Evolutionary conservation across 2,797 vertebrate genomes (phyloP), one percentile per base, ranked within the genome.

Genomic region (Aeoliscus strigatus): DNA sequence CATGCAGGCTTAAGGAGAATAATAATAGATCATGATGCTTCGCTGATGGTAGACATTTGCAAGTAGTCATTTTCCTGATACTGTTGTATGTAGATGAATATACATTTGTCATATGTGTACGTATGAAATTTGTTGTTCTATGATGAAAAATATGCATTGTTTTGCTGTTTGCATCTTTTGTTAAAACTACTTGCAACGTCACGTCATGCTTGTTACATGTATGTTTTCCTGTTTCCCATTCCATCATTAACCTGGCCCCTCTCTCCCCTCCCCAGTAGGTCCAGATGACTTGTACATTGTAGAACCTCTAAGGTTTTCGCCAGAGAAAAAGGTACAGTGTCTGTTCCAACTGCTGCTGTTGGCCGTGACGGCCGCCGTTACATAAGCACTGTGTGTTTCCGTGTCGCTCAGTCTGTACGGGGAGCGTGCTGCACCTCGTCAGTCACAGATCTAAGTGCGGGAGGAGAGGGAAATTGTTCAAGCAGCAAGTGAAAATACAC

Each of bases 271-370:
- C 91, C 37, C 81, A 97, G 96, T 91, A 83, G 92, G 92, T 84
- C 88, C 93, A 65, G 93, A 92, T 89, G 95, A 96, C 84, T 90
- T 99, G 83, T 99, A 94, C 88, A 99, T 99, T 87, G 94, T 99
- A 83, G 95, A 99, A 87, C 96, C 95, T 53, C 88, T 99, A 86
- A 96, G 92, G 85, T 99, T 99, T 88, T 93, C 94, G 78, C 94
- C 94, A 81, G 94, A 97, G 86, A 98, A 97, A 93, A 99, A 98
- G 94, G 95, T 99, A 94, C 45, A 24, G 67, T 83, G 79, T 72
- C 51, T 67, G 76, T 73, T 52, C 56, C 43, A 40, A 55, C 73
- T 57, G 64, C 62, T 73, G 54, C 70, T 77, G 71, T 79, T 75
- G 83, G 73, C 75, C 55, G 68, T 70, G 51, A 67, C 23, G 14